Percentiles rank a stretch among this genome's conserved stretches.
phyloP scores from a whole-genome alignment of 2,888 invertebrate genomes.

The Apoda limacodes region DNA sequence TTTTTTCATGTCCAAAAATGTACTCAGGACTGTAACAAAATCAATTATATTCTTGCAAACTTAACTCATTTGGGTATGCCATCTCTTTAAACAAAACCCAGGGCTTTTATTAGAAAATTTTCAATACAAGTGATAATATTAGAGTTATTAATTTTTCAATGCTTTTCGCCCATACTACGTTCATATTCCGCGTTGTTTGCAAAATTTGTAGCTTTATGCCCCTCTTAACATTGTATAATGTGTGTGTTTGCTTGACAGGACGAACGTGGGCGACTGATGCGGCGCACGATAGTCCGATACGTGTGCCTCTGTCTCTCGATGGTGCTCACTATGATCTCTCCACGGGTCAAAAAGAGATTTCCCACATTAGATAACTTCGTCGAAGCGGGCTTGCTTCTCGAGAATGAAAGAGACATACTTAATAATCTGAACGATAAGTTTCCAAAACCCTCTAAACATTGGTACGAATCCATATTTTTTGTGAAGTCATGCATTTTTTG shows the following conservation, averaged over 20 bases:
- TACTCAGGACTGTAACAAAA: no score
- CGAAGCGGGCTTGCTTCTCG: constrained; percentile 84
- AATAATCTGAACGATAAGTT: constrained; percentile 83
- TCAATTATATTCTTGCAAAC: no score
- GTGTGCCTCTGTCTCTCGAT: constrained; percentile 89
- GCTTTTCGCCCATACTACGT: no score
- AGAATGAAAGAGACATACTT: constrained; percentile 85
- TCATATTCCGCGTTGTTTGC: background rate
- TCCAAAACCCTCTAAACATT: constrained; percentile 88
- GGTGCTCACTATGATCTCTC: constrained; percentile 88
- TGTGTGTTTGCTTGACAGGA: constrained; percentile 62
- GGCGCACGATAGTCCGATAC: constrained; percentile 85
- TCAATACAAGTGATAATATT: no score
- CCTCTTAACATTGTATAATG: constrained; percentile 14
- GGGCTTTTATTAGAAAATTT: no score
- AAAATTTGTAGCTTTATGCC: background rate
- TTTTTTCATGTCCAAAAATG: no score
- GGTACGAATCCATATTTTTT: no score
- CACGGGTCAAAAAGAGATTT: constrained; percentile 89
- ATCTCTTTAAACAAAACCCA: no score
- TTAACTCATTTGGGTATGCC: no score
- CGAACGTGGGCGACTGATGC: constrained; percentile 84
- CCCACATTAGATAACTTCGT: constrained; percentile 86
- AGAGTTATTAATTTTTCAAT: no score
- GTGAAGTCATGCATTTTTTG: no score